These are phyloP conservation scores for Diloba caeruleocephala DNA, from an alignment of 2,888 invertebrate species.

Conservation along the genomic window DNA sequence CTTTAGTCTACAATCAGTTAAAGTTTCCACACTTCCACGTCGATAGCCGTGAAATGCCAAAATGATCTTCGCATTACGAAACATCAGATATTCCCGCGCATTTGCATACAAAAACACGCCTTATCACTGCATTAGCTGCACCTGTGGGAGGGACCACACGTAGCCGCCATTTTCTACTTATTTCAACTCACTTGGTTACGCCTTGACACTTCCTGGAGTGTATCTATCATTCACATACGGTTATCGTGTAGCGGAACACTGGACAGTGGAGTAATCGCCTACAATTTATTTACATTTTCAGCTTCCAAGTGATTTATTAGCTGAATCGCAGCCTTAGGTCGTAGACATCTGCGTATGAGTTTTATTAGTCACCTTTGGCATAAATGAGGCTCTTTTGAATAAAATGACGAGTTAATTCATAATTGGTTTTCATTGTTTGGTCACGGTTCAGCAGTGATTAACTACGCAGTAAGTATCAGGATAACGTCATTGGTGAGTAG, in stretches of 20 bases:
- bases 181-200: slow-evolving; percentile 57
- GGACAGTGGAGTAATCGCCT: slow-evolving; percentile 25
- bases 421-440: too few species aligned
- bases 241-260: slow-evolving; percentile 39
- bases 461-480: too few species aligned
- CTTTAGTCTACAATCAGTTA: slow-evolving; percentile 33
- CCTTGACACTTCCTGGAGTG: slow-evolving; percentile 60
- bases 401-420: neutral
- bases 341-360: slow-evolving; percentile 20
- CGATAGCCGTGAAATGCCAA: slow-evolving; percentile 59
- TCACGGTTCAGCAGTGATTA: too few species aligned
- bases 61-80: slow-evolving; percentile 60
- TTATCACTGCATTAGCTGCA: slow-evolving; percentile 47
- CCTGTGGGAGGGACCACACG: slow-evolving; percentile 59
- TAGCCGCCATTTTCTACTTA: slow-evolving; percentile 53
- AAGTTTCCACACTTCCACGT: slow-evolving; percentile 47
- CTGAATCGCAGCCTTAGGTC: slow-evolving; percentile 21
- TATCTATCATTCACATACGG: slow-evolving; percentile 50
- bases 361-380: slow-evolving; percentile 31
- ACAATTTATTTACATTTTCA: slow-evolving; percentile 37
- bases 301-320: slow-evolving; percentile 41
- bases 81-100: slow-evolving; percentile 46
- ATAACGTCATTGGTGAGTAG: too few species aligned
- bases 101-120: slow-evolving; percentile 44
- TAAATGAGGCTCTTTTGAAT: slow-evolving; percentile 6